A percentile compares a stretch with the other conserved stretches of the same genome.
Evolutionary conservation across 2,113 vertebrate genomes (phyloP).

Genomic region (Syngnathus scovelli): DNA sequence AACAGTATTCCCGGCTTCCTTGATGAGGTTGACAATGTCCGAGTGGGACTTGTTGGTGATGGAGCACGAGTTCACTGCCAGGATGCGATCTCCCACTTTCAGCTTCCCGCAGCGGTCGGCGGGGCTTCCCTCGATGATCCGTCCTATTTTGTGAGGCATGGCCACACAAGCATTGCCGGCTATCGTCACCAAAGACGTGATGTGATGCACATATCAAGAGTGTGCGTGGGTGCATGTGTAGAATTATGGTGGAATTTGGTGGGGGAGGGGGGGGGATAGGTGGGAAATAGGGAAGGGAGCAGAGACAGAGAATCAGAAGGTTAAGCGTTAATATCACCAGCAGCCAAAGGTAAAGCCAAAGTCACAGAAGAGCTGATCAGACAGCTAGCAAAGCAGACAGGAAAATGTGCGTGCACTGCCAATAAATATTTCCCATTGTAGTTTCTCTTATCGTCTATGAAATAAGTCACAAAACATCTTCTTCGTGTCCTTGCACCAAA

Average conservation of each 20-base stretch:
- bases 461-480: not conserved
- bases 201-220: constrained; percentile 19
- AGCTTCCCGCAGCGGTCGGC: constrained; percentile 98
- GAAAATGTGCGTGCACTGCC: constrained; percentile 9
- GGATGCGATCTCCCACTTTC: constrained; percentile 98
- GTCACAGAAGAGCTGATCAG: constrained; percentile 75
- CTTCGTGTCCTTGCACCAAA: not conserved
- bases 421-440: constrained; percentile 13
- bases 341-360: constrained; percentile 75
- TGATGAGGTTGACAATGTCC: constrained; percentile 99
- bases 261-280: constrained; percentile 54
- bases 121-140: constrained; percentile 98
- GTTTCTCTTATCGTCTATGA: not conserved
- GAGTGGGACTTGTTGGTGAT: constrained; percentile 99
- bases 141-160: constrained; percentile 99
- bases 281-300: constrained; percentile 67
- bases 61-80: constrained; percentile 95
- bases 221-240: constrained; percentile 1
- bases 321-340: constrained; percentile 84
- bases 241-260: constrained; percentile 23
- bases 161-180: constrained; percentile 99
- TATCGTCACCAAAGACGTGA: constrained; percentile 76
- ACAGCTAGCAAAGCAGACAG: constrained; percentile 60
- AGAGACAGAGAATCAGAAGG: constrained; percentile 85
- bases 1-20: constrained; percentile 98